A percentile compares a stretch with the other conserved stretches of the same genome.
Evolutionary conservation across 2,113 vertebrate genomes (phyloP).

Genomic region (Puffinus mauretanicus): DNA sequence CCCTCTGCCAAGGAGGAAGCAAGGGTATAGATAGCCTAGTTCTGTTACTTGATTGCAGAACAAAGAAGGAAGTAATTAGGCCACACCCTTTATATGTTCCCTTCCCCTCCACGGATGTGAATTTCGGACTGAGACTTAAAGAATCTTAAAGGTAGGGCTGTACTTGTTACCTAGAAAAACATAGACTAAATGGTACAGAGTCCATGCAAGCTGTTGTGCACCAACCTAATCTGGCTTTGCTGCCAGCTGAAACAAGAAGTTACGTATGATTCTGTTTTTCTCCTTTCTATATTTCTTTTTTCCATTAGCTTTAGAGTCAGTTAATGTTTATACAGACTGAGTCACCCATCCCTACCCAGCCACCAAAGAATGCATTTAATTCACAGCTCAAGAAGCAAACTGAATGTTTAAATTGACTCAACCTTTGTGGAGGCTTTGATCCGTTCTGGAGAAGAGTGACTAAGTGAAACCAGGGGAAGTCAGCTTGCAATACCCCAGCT

Average conservation of each 20-base stretch:
- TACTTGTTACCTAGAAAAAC: neutral
- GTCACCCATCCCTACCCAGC: slow-evolving; percentile 64
- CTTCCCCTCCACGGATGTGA: slow-evolving; percentile 16
- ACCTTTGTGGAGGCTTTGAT: slow-evolving; percentile 65
- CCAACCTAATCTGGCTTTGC: neutral
- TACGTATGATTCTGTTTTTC: slow-evolving; percentile 22
- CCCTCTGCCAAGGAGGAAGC: slow-evolving; percentile 43
- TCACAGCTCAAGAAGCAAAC: slow-evolving; percentile 62
- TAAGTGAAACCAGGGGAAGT: slow-evolving; percentile 51
- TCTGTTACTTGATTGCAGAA: slow-evolving; percentile 48
- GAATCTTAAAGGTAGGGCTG: neutral
- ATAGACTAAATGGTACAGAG: neutral
- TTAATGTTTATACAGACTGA: slow-evolving; percentile 69
- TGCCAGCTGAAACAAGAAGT: slow-evolving; percentile 41
- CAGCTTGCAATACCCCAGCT: neutral
- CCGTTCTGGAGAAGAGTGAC: slow-evolving; percentile 48
- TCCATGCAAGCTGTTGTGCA: neutral
- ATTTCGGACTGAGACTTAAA: neutral
- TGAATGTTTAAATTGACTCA: slow-evolving; percentile 68
- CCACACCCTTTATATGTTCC: slow-evolving; percentile 44
- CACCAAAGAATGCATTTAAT: slow-evolving; percentile 67
- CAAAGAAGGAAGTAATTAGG: slow-evolving; percentile 59
- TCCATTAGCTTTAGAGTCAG: slow-evolving; percentile 59
- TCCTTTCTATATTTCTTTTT: slow-evolving; percentile 48
- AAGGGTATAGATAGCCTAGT: slow-evolving; percentile 27